These are phyloP conservation scores for Drosophila repleta DNA, from an alignment of 1,140 invertebrate genomes.

Conservation along the genomic window DNA sequence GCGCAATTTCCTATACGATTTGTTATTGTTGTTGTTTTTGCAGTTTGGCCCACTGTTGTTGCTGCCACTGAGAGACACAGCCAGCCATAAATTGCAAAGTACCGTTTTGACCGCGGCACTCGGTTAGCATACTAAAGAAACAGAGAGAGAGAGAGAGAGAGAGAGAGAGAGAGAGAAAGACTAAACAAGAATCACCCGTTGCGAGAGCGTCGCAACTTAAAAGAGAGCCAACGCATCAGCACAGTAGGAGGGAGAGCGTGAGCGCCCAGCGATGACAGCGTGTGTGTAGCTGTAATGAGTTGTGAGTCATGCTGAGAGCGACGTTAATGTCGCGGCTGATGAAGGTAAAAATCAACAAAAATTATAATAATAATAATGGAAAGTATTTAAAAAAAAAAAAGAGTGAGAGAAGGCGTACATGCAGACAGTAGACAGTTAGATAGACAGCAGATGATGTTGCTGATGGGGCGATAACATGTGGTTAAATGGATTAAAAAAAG, in stretches of 20 bases:
- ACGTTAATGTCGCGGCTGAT: slow-evolving; percentile 68
- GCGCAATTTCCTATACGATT: slow-evolving; percentile 53
- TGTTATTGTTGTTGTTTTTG: slow-evolving; percentile 18
- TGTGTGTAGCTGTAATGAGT: slow-evolving; percentile 23
- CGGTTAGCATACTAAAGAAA: slow-evolving; percentile 61
- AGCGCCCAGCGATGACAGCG: slow-evolving; percentile 53
- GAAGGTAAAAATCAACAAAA: slow-evolving; percentile 64
- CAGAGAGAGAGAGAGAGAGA: slow-evolving; percentile 2
- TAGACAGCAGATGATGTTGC: slow-evolving; percentile 48
- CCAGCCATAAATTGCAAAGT: slow-evolving; percentile 76
- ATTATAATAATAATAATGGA: slow-evolving; percentile 74
- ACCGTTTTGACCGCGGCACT: slow-evolving; percentile 69
- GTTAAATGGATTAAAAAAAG: slow-evolving; percentile 77
- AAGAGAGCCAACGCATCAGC: slow-evolving; percentile 29
- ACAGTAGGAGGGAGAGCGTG: slow-evolving; percentile 19
- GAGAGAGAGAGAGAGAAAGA: background rate
- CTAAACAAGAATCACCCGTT: slow-evolving; percentile 47
- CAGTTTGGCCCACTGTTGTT: slow-evolving; percentile 16
- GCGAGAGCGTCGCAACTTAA: slow-evolving; percentile 42
- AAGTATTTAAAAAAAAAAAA: slow-evolving; percentile 68
- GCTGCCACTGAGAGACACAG: slow-evolving; percentile 33
- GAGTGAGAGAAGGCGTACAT: slow-evolving; percentile 9
- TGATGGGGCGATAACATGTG: slow-evolving; percentile 71
- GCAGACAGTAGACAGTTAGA: slow-evolving; percentile 50
- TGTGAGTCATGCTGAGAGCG: slow-evolving; percentile 55